Conservation (phyloP, 2,888 invertebrate genomes). For the Eugnorisma glareosa region DNA sequence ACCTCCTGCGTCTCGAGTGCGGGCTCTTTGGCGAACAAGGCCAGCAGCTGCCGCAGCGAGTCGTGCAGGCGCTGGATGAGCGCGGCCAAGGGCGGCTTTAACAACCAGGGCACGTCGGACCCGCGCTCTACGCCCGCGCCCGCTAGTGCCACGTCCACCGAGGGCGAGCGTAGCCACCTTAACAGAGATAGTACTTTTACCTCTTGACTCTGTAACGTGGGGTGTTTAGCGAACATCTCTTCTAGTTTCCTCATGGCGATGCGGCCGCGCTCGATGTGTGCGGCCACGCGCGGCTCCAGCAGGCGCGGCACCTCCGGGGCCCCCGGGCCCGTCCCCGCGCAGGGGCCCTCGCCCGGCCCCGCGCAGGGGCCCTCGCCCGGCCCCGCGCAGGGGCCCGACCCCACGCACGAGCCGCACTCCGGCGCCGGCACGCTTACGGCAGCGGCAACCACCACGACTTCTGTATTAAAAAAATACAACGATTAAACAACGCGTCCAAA, state of each 20-base stretch:
- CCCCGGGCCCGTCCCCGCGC: constrained; percentile 4
- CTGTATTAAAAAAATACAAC: neutral
- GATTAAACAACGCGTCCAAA: neutral
- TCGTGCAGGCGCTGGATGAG: constrained; percentile 18
- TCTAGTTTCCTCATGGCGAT: constrained; percentile 94
- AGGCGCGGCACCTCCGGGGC: constrained; percentile 79
- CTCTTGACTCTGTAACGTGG: constrained; percentile 93
- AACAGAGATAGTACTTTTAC: constrained; percentile 75
- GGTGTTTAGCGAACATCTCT: constrained; percentile 95
- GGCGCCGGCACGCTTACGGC: constrained; percentile 2
- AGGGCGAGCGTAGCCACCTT: constrained; percentile 37
- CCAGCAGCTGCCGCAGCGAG: constrained; percentile 1
- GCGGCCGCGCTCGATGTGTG: constrained; percentile 94
- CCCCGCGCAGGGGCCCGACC: neutral
- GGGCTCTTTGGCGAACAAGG: constrained; percentile 25
- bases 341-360: neutral
- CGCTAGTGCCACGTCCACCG: constrained; percentile 15
- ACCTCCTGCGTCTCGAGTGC: constrained; percentile 43
- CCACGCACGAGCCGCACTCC: constrained; percentile 18
- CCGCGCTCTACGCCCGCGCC: constrained; percentile 1
- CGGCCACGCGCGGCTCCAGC: constrained; percentile 92
- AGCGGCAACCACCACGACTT: constrained; percentile 33
- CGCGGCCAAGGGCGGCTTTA: constrained; percentile 23
- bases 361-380: neutral
- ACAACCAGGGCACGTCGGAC: constrained; percentile 31